phyloP scores from a whole-genome alignment of 2,113 vertebrate species.

The Hippocampus guttulatus region DNA sequence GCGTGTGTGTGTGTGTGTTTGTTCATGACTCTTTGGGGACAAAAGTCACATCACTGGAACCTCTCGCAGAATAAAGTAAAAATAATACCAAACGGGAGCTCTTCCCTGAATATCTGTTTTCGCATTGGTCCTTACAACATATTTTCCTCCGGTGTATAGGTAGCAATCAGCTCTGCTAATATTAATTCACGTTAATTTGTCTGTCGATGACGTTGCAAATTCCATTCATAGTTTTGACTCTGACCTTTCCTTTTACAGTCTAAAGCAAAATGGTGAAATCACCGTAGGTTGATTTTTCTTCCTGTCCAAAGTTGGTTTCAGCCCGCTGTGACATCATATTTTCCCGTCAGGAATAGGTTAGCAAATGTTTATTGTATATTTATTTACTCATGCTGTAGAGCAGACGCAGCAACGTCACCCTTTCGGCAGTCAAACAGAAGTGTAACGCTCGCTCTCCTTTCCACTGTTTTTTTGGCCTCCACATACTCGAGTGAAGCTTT shows the following conservation, averaged over 20 bases:
- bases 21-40: not conserved
- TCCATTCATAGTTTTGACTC: not conserved
- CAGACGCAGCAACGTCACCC: not conserved
- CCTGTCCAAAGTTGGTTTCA: not conserved
- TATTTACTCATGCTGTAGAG: not conserved
- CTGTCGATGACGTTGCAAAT: not conserved
- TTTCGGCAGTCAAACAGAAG: not conserved
- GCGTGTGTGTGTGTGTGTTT: not conserved
- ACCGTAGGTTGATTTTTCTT: not conserved
- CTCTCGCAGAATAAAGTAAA: not conserved
- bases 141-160: no score
- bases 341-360: not conserved
- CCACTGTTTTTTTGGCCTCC: slow-evolving; percentile 7
- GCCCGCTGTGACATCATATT: not conserved
- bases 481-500: not conserved
- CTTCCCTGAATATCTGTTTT: no score
- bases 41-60: not conserved
- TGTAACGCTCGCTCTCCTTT: not conserved
- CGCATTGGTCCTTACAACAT: no score
- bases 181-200: not conserved
- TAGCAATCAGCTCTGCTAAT: no score
- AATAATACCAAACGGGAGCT: not conserved
- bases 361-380: not conserved
- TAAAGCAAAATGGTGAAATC: not conserved
- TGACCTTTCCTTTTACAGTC: not conserved